Evolutionary conservation across 2,797 vertebrate genomes (phyloP).

Genomic region (Microcaecilia unicolor): DNA sequence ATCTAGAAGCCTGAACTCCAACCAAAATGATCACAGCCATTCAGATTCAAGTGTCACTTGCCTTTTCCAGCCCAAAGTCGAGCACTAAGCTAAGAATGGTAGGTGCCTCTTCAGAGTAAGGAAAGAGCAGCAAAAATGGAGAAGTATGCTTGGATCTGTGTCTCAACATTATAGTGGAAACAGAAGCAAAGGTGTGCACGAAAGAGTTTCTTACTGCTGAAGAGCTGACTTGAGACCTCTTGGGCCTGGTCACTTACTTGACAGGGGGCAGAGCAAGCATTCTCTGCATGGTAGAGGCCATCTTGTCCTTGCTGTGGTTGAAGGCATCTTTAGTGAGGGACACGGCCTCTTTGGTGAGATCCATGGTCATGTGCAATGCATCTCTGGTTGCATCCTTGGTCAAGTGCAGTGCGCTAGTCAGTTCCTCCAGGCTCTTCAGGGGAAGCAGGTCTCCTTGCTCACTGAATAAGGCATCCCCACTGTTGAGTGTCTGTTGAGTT

Average conservation of each 20-base stretch:
- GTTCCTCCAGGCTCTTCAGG: conserved; percentile 81
- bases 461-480: conserved; percentile 38
- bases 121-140: too few relatives aligned
- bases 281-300: conserved; percentile 84
- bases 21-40: too few relatives aligned
- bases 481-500: conserved; percentile 12
- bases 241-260: conserved; percentile 61
- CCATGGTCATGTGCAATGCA: conserved; percentile 81
- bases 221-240: too few relatives aligned
- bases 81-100: too few relatives aligned
- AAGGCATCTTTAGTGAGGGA: conserved; percentile 88
- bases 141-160: too few relatives aligned
- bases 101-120: too few relatives aligned
- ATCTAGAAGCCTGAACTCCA: too few relatives aligned
- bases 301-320: conserved; percentile 70
- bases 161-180: too few relatives aligned
- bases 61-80: too few relatives aligned
- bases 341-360: conserved; percentile 89
- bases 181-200: too few relatives aligned
- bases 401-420: conserved; percentile 75
- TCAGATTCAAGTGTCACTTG: too few relatives aligned
- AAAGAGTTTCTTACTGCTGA: too few relatives aligned
- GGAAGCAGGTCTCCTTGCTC: conserved; percentile 41
- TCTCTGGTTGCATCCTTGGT: conserved; percentile 91
- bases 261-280: conserved; percentile 66